phyloP scores from a whole-genome alignment of 2,888 invertebrate species.

The Andrena camellia region DNA sequence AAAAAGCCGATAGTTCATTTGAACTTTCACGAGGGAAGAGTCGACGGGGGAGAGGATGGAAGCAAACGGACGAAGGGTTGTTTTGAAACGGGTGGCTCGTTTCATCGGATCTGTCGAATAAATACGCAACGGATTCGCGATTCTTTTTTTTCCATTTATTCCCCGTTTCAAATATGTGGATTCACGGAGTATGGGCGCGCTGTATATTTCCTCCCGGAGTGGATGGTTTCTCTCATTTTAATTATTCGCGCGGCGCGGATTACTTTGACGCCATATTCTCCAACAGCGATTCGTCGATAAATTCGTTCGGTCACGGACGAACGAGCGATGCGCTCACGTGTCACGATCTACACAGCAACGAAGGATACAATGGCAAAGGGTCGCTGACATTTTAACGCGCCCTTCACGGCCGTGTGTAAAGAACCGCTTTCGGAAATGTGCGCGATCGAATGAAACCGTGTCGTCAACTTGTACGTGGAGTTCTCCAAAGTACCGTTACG shows the following conservation, averaged over 20 bases:
- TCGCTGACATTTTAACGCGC: neutral
- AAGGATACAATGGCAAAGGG: constrained; percentile 3
- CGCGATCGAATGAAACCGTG: constrained; percentile 1
- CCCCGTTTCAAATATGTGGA: constrained; percentile 1
- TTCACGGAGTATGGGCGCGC: neutral
- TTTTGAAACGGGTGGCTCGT: neutral
- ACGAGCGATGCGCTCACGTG: neutral
- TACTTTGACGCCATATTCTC: neutral
- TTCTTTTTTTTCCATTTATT: neutral
- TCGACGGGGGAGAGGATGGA: neutral
- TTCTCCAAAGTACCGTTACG: neutral
- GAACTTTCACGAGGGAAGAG: constrained; percentile 42
- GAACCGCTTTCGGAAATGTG: neutral
- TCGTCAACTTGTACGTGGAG: constrained; percentile 29
- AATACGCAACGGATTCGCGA: neutral
- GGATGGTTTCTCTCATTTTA: constrained; percentile 25
- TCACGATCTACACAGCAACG: neutral
- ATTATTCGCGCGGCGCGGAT: constrained; percentile 4
- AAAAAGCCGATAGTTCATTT: constrained; percentile 57
- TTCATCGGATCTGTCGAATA: constrained; percentile 8
- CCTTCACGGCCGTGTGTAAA: constrained; percentile 2
- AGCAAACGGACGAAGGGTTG: neutral
- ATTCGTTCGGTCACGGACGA: neutral
- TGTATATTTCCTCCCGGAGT: neutral
- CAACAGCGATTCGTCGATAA: neutral